Base-by-base conservation (phyloP, 2,888 invertebrate species). In the Netelia melanura region DNA sequence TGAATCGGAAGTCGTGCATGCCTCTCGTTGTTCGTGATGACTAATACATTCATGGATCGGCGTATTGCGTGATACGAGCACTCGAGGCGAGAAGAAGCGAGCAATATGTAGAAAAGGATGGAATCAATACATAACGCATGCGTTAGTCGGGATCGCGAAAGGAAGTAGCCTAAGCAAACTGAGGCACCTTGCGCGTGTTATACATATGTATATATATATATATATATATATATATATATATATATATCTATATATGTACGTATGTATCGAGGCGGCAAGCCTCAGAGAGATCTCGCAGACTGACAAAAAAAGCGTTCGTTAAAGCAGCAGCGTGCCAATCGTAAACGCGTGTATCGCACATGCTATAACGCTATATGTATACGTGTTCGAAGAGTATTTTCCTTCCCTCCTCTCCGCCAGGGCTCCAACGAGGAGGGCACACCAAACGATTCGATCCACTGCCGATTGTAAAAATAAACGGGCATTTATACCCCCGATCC, bases 341-440 rank as follows among this genome's bases (percentile, higher is more conserved):
- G 90, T 90, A 89, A 91, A 91, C 91, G 92, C 90, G 89, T 93
- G 93, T 92, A 92, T 91, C 91, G 89, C 92, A 93, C 90, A 92
- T 93, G 93, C 91, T 91, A 54, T 68, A 83, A 75, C 38, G 58
- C 54, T 30, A 65, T 75, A 56, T 64, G 43, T 48, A 56, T 54
- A 82, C 38, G 70, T 30, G 61, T 43, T 76, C 79, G 76, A 83
- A 75, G 77, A 84, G 77, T 70, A 72, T 79, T 84, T 80, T 81
- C 81, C 81, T 76, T 72, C 62, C 44, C 74, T 83, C 79, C 74
- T 56, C 58, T 43, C 30, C 54, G 38, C 58, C 58, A 17, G 67
- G 52, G 61, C 54, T 71, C 75, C 75, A 54, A 80, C 80, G 54
- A 74, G 68, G 77, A 81, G 85, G 81, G 83, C 76, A 71, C 81